phyloP scores from a whole-genome alignment of 2,888 invertebrate genomes.

The Amphipyra tragopoginis region DNA sequence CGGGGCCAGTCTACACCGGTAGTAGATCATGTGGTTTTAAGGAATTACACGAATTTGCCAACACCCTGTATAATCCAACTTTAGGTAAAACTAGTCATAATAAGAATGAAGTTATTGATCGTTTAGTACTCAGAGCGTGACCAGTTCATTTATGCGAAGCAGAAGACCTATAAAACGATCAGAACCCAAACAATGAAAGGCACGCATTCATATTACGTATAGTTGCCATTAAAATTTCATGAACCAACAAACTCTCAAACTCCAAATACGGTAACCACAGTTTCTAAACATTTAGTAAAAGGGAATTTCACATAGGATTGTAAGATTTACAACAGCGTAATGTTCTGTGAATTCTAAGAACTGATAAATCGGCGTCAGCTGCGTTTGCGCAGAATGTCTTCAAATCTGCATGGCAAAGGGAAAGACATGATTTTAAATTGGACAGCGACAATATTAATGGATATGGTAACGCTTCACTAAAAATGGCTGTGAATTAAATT shows the following conservation, averaged over 20 bases:
- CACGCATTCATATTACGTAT: slow-evolving; percentile 7
- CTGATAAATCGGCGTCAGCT: slow-evolving; percentile 67
- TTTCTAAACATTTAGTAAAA: slow-evolving; percentile 33
- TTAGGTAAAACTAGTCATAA: too few relatives aligned
- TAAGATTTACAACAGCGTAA: slow-evolving; percentile 49
- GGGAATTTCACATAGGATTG: slow-evolving; percentile 43
- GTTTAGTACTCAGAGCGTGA: too few relatives aligned
- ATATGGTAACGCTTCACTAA: slow-evolving; percentile 42
- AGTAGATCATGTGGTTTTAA: too few relatives aligned
- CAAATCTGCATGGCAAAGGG: slow-evolving; percentile 44
- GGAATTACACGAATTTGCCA: too few relatives aligned
- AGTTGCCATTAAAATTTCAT: slow-evolving; percentile 25
- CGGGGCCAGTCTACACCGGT: too few relatives aligned
- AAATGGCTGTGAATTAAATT: slow-evolving; percentile 46
- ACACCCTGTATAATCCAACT: too few relatives aligned
- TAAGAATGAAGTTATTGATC: too few relatives aligned
- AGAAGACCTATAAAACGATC: too few relatives aligned
- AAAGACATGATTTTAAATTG: slow-evolving; percentile 29
- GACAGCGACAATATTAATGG: slow-evolving; percentile 46
- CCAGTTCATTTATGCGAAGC: background rate
- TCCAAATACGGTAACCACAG: slow-evolving; percentile 38
- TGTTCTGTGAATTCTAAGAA: slow-evolving; percentile 39
- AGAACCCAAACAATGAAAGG: background rate
- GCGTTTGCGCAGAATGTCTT: slow-evolving; percentile 55
- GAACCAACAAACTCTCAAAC: slow-evolving; percentile 27